Evolutionary conservation across 2,113 vertebrate genomes (phyloP).

Genomic region (Oxyura jamaicensis): DNA sequence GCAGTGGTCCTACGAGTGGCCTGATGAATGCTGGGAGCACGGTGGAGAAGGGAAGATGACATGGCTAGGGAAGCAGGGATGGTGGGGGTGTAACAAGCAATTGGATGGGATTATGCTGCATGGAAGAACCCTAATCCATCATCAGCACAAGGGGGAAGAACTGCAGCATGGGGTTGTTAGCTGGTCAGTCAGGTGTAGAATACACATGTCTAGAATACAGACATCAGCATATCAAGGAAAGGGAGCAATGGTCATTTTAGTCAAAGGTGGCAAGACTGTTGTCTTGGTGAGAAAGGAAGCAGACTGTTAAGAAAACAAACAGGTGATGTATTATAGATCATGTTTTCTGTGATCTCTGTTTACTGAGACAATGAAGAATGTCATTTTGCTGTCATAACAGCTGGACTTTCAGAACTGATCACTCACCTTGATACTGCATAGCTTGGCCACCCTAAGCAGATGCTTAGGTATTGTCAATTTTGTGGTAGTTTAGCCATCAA

Average conservation of each 20-base stretch:
- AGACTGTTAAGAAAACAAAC: not conserved
- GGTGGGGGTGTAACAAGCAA: not conserved
- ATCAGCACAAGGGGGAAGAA: not conserved
- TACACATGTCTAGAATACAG: not conserved
- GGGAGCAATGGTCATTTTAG: not conserved
- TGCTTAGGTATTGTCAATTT: not conserved
- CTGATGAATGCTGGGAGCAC: not conserved
- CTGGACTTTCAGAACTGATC: not conserved
- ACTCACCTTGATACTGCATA: not conserved
- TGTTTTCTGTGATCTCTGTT: not conserved
- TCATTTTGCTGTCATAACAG: not conserved
- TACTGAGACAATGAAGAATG: not conserved
- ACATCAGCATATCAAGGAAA: not conserved
- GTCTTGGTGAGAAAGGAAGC: not conserved
- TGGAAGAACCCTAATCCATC: not conserved
- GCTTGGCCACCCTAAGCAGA: not conserved
- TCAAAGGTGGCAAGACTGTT: not conserved
- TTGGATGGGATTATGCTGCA: not conserved
- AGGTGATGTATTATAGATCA: not conserved
- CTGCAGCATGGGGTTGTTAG: not conserved
- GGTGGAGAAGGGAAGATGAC: not conserved
- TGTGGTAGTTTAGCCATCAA: not conserved
- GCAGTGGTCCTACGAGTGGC: not conserved
- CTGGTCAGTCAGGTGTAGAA: not conserved
- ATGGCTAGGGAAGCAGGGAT: not conserved